Conservation (phyloP, 2,888 invertebrate species). For the Dusona sp. region DNA sequence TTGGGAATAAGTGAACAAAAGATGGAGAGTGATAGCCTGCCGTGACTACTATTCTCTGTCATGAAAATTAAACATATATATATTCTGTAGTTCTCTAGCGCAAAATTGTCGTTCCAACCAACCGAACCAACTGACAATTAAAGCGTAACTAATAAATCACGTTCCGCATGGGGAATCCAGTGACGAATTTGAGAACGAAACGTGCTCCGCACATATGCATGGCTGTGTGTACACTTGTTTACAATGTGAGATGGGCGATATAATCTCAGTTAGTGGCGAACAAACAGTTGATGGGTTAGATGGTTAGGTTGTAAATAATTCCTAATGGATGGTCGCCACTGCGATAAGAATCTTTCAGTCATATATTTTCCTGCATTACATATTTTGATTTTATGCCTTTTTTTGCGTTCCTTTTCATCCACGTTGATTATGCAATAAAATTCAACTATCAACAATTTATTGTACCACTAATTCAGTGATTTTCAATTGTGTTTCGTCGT, state of each 20-base stretch:
- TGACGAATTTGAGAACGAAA: slow-evolving; percentile 41
- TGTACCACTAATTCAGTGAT: background rate
- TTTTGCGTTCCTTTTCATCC: background rate
- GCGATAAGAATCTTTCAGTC: background rate
- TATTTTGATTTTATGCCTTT: background rate
- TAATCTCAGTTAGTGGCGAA: slow-evolving; percentile 21
- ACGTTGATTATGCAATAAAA: background rate
- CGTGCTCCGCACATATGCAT: background rate
- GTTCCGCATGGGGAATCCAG: slow-evolving; percentile 27
- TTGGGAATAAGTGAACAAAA: slow-evolving; percentile 26
- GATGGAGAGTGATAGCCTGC: slow-evolving; percentile 13
- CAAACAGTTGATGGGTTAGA: background rate
- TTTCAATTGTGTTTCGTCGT: too few relatives aligned
- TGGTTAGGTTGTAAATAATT: slow-evolving; percentile 12
- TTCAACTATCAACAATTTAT: background rate
- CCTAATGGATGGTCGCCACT: background rate
- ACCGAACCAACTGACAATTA: slow-evolving; percentile 46
- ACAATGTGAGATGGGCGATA: slow-evolving; percentile 7
- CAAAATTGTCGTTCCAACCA: slow-evolving; percentile 33
- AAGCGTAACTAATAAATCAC: slow-evolving; percentile 55
- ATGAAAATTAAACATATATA: background rate
- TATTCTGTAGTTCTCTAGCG: background rate
- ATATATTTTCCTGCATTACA: background rate
- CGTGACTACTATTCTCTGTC: background rate
- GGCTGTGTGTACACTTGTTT: background rate